Evolutionary conservation across 2,113 vertebrate genomes (phyloP), one percentile per base, ranked within the genome.

Genomic region (Pagrus major): DNA sequence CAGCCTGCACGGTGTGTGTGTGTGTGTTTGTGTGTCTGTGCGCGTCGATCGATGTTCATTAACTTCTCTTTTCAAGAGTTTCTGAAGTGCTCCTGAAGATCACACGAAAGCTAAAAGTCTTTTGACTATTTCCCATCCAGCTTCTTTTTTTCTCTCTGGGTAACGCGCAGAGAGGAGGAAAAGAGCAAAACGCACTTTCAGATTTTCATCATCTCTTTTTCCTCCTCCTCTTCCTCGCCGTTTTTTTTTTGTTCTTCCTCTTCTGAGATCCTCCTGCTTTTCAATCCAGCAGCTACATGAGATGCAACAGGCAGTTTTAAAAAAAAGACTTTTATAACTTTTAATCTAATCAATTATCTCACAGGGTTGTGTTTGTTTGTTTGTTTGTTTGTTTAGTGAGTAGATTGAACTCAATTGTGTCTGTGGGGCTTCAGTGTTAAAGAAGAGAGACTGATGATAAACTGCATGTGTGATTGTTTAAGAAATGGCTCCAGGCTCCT

Each of bases 1-100:
- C 23, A 47, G 76, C 82, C 71, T 66, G n/a, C n/a, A n/a, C n/a
- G 10, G 71, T 67, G 76, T 63, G 47, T 58, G 79, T 56, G 35
- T 66, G 42, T 31, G 54, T 31, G 58, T 47, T 60, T 59, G 71
- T 78, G 58, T 70, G 82, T 37, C 77, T 25, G 67, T 37, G 76
- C 31, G 58, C 71, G 55, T 68, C 42, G 83, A 92, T 94, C 93
- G 86, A 94, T 92, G 89, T 84, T 90, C 84, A 93, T 95, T 94
- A 94, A 95, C 92, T 93, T 93, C 88, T 90, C 71, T 91, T 91
- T 92, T 90, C 88, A 72, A 72, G 86, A 93, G 90, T 88, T 91
- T 89, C 80, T 87, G 81, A 89, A 81, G 83, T 81, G 83, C 78
- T 90, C 58, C 80, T 78, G 75, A 78, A 89, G 88, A 92, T 91